Evolutionary conservation across 1,140 invertebrate species (phyloP).

Genomic region (Drosophila sulfurigaster): DNA sequence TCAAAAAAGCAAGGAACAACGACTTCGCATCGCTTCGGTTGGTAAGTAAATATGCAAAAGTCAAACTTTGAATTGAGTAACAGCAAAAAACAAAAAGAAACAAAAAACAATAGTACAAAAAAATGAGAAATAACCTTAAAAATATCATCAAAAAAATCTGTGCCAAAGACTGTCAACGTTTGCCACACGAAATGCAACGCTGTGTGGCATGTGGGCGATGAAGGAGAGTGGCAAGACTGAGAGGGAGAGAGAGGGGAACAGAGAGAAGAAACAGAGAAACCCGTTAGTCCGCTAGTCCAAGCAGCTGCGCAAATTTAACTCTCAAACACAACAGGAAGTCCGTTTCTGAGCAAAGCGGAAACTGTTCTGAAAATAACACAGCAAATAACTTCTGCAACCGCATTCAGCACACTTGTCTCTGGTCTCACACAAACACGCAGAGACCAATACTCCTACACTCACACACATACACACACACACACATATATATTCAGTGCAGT

Average conservation of each 20-base stretch:
- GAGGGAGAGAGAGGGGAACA: not conserved
- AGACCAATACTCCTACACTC: not conserved
- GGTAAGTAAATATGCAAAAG: slow-evolving; percentile 33
- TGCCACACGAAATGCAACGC: not conserved
- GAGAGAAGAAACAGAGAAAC: slow-evolving; percentile 6
- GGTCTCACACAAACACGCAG: slow-evolving; percentile 18
- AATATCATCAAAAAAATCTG: slow-evolving; percentile 2
- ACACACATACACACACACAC: slow-evolving; percentile 1
- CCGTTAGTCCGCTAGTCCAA: slow-evolving; percentile 38
- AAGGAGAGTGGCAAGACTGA: not conserved
- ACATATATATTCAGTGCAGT: not conserved
- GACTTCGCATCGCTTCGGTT: not conserved
- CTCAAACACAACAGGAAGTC: slow-evolving; percentile 68
- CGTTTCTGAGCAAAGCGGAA: slow-evolving; percentile 73
- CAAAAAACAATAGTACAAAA: slow-evolving; percentile 10
- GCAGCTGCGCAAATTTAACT: slow-evolving; percentile 74
- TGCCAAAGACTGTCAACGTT: slow-evolving; percentile 29
- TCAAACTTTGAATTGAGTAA: slow-evolving; percentile 54
- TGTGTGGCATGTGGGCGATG: slow-evolving; percentile 12
- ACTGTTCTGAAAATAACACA: slow-evolving; percentile 83
- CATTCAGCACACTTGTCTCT: slow-evolving; percentile 62
- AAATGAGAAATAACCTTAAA: not conserved
- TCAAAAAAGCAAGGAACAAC: not conserved
- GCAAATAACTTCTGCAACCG: slow-evolving; percentile 82
- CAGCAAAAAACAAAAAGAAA: slow-evolving; percentile 7